These are phyloP conservation scores for Ceyx margarethae DNA, from an alignment of 2,113 vertebrate species.

Conservation along the genomic window DNA sequence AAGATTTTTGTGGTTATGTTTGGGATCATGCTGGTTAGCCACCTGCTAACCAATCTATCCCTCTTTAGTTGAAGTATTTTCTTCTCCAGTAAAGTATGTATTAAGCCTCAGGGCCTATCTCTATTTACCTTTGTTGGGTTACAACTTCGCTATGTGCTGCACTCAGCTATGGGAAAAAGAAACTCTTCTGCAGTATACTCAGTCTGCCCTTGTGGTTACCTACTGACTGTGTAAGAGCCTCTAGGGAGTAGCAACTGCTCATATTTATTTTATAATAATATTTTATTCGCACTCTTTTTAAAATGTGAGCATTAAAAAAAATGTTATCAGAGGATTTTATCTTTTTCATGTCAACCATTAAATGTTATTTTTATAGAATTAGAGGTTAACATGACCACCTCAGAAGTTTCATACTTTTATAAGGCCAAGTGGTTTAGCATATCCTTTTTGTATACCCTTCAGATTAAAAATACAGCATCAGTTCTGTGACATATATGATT, in stretches of 20 bases:
- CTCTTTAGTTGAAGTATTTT: slow-evolving; percentile 15
- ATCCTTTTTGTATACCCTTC: not conserved
- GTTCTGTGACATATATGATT: not conserved
- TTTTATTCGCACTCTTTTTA: not conserved
- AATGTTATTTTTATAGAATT: not conserved
- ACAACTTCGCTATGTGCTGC: not conserved
- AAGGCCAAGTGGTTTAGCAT: not conserved
- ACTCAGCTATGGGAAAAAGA: not conserved
- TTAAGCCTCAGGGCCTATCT: not conserved
- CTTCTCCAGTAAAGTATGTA: not conserved
- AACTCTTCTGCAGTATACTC: not conserved
- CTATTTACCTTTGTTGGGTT: not conserved
- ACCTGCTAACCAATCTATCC: slow-evolving; percentile 56
- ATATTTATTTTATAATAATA: slow-evolving; percentile 4
- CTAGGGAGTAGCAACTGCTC: not conserved
- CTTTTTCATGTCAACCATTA: not conserved
- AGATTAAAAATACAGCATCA: not conserved
- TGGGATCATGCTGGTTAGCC: slow-evolving; percentile 47
- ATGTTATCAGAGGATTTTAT: not conserved
- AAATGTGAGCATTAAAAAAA: not conserved
- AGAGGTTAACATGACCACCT: not conserved
- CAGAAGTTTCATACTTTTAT: not conserved
- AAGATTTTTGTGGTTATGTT: slow-evolving; percentile 4
- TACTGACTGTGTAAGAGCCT: not conserved
- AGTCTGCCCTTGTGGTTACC: not conserved